Base-by-base conservation (phyloP, 2,113 vertebrate species). In the Peromyscus leucopus region DNA sequence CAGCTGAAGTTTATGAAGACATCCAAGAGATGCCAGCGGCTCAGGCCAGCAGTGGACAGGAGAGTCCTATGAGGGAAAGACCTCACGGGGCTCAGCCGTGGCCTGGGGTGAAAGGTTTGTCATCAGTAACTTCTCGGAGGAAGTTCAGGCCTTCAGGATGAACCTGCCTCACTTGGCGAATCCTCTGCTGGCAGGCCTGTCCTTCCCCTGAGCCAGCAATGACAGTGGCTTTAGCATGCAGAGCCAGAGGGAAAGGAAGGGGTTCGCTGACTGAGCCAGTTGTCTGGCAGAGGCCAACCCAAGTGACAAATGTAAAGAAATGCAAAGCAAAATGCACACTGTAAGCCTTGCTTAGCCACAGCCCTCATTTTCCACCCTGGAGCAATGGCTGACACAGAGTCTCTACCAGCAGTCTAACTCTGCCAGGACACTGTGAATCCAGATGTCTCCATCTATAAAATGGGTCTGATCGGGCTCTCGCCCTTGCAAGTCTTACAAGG, bases 91-190 rank as follows among this genome's bases (percentile, higher is more conserved):
- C 59, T 80, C 83, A 80, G 78, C 31, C 36, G 24, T 71, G 24
- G 26, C 48, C 87, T n/a, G 2, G 1, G 13, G 51, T 31, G 39
- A 95, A 88, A 74, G 28, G 12, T 1, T 65, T 42, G 31, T 88
- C 57, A 59, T 57, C 71, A 69, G 36, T 79, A 79, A 63, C 89
- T 91, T 90, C 82, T 89, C 87, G 57, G 22, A 93, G 78, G 82
- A 93, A 63, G 93, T 39, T 9, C 51, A 82, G 55, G 55, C 76
- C 63, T 83, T 82, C 26, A 19, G 31, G 46, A 87, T 31, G 39
- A 95, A 61, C 42, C 15, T 71, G 33, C 80, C 59, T 75, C 33
- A 61, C 46, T 76, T 21, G 42, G 55, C 8, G 7, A 89, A 74
- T 31, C 48, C 84, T 46, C 4, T 42, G 46, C 59, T 48, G 36